Base-by-base conservation (phyloP, 2,888 invertebrate genomes). In the Deilephila porcellus region DNA sequence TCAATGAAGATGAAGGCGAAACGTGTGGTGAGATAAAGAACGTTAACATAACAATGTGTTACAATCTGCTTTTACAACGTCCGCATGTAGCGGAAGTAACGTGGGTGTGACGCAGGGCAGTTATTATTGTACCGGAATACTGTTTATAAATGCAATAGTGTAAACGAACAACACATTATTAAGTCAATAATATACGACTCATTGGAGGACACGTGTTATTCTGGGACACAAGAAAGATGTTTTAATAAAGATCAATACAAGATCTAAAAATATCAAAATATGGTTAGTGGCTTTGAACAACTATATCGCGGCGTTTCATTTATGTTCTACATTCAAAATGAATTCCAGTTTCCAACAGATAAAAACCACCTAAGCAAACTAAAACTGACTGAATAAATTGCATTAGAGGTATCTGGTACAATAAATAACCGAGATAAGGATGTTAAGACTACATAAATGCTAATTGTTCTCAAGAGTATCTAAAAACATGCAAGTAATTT, bases 1-100 rank as follows among this genome's bases (percentile, higher is more conserved):
- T 80, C 74, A 76, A 78, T 79, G 78, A 71, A 72, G 72, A 70
- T 72, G 80, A 80, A 80, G 79, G 81, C 80, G 77, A 84, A 77
- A 80, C 81, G 79, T 79, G 79, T 80, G 78, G 79, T 80, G 81
- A 82, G 77, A 72, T 67, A 67, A 45, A 45, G 52, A 25, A 52
- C 67, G 52, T 52, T 52, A 25, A 25, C 52, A 52, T 67, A 52
- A 67, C 52, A 67, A 52, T 67, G 67, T 67, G 67, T 67, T 67
- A 45, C 25, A 52, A 67, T 67, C 20, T 25, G 52, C 67, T 52
- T 45, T 67, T 67, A 67, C 52, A 67, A 52, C 52, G 64, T 64
- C 37, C 37, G 64, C 45, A 64, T 37, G 14, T 32, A 17, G 52
- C 67, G 52, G 52, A 67, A 67, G 67, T 67, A 25, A 20, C 25